Evolutionary conservation across 2,888 invertebrate genomes (phyloP).

Genomic region (Pyrrhia umbra): DNA sequence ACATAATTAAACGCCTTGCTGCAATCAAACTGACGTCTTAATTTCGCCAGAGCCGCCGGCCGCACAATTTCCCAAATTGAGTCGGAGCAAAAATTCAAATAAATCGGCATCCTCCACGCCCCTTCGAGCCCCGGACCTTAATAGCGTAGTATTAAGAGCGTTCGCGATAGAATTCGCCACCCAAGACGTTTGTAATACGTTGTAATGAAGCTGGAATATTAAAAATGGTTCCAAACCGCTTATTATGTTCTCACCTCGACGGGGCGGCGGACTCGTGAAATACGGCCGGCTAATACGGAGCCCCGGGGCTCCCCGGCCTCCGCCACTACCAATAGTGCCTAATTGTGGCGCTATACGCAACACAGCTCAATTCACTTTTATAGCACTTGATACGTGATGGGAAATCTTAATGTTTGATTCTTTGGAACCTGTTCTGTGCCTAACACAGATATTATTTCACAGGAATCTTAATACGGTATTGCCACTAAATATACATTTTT

Average conservation of each 20-base stretch:
- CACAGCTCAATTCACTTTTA: constrained; percentile 58
- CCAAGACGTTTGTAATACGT: constrained; percentile 90
- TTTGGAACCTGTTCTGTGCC: constrained; percentile 27
- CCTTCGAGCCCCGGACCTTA: constrained; percentile 75
- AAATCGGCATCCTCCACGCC: constrained; percentile 82
- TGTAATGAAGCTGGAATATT: constrained; percentile 90
- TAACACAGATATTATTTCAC: constrained; percentile 25
- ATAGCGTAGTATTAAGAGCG: constrained; percentile 88
- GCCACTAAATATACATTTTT: background rate
- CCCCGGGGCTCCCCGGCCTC: constrained; percentile 68
- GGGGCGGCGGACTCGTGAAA: constrained; percentile 86
- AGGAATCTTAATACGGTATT: constrained; percentile 8
- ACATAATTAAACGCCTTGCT: constrained; percentile 89
- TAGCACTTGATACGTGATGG: constrained; percentile 53
- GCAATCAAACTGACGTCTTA: constrained; percentile 90
- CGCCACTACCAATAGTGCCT: constrained; percentile 73
- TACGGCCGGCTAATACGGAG: constrained; percentile 87
- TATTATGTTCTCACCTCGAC: constrained; percentile 90
- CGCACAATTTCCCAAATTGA: constrained; percentile 89
- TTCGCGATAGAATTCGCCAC: constrained; percentile 90
- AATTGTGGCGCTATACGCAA: constrained; percentile 81
- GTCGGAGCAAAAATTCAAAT: constrained; percentile 90
- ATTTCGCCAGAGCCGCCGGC: constrained; percentile 89
- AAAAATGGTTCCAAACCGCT: constrained; percentile 89
- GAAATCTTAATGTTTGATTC: constrained; percentile 45